Evolutionary conservation across 2,113 vertebrate species (phyloP), one percentile per base, ranked within the genome.

Genomic region (Xerus inauris): DNA sequence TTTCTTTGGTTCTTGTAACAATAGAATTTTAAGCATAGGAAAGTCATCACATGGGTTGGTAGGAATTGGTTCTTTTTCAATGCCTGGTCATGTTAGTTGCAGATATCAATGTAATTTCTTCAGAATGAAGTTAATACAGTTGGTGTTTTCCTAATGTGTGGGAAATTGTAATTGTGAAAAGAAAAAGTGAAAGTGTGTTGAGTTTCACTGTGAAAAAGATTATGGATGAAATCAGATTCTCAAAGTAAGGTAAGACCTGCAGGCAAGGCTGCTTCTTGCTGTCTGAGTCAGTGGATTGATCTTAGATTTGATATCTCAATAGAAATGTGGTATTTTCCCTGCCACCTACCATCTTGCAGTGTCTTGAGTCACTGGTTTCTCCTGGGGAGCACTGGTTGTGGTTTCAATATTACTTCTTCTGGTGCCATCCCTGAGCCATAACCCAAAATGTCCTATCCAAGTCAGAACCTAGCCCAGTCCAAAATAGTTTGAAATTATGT

Each of bases 281-380:
- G 96, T 96, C 90, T 97, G 92, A 98, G 62, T 84, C 65, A 76
- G 32, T 40, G 51, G 72, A 35, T 40, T 72, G 90, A 77, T 57
- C 20, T 92, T 94, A 59, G 67, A 96, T 95, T 94, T 97, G 95
- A 97, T 89, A 89, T 94, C 93, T 97, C 96, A 96, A 57, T 96
- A 93, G 91, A 96, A 97, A 95, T 28, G 62, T 47, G 91, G 45
- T 77, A 85, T 79, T 94, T 57, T 73, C 47, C 79, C 71, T 95
- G 91, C 82, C 90, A 94, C 3, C 40, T 88, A 79, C 72, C 22
- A 40, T 16, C 47, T 72, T 49, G 24, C 32, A 54, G 19, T 45
- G 22, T 87, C 89, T 89, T 97, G 91, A 97, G 79, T 97, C 94
- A 95, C 73, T 93, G n/a, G 26, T 93, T 95, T 89, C 83, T 64